Percentiles rank a stretch among this genome's conserved stretches.
Evolutionary conservation across 2,797 vertebrate genomes (phyloP).

Genomic region (Pantherophis alleghaniensis): DNA sequence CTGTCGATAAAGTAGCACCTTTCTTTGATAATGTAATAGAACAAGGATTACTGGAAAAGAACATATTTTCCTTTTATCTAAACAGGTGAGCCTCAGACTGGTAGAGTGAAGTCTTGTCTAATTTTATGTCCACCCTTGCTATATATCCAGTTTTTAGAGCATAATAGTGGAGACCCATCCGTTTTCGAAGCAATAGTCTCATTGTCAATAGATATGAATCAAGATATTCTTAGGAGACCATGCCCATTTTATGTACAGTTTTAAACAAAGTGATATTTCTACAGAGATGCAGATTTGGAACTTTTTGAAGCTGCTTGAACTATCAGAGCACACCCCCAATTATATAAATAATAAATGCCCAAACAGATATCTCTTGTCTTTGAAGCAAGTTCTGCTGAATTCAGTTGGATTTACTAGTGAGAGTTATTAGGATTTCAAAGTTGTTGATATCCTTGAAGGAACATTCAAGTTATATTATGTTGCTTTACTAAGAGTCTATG

Average conservation of each 20-base stretch:
- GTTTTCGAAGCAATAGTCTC: neutral
- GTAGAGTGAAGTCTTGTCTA: neutral
- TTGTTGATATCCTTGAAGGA: neutral
- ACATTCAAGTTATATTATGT: neutral
- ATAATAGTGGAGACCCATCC: neutral
- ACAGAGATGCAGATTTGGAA: neutral
- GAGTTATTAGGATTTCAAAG: neutral
- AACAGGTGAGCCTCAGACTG: constrained; percentile 68
- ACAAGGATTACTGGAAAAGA: constrained; percentile 85
- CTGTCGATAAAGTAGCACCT: constrained; percentile 82
- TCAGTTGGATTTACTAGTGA: neutral
- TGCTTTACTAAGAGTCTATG: neutral
- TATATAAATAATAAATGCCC: neutral
- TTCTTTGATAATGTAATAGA: constrained; percentile 92
- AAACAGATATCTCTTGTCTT: neutral
- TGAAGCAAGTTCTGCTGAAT: neutral
- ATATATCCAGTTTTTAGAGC: neutral
- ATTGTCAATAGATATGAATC: neutral
- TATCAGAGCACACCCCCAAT: neutral
- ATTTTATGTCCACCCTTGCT: neutral
- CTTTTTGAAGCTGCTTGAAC: neutral
- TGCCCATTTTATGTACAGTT: neutral
- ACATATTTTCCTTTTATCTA: constrained; percentile 93
- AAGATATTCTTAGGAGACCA: neutral
- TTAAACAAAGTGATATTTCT: neutral